These are phyloP conservation scores for Takifugu bimaculatus DNA, from an alignment of 2,113 vertebrate genomes.

Conservation along the genomic window DNA sequence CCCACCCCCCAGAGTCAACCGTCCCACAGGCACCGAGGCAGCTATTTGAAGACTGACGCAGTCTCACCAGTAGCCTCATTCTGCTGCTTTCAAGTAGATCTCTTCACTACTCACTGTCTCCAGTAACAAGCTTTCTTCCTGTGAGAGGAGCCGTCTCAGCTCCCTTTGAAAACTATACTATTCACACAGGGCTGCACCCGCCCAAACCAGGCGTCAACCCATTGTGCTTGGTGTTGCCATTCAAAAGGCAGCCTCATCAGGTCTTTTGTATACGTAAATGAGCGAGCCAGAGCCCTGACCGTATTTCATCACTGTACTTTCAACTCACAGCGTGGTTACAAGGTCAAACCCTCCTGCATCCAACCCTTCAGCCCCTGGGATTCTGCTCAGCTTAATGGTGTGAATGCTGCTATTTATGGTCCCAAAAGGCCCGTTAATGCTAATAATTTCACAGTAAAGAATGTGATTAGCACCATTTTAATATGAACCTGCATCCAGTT, in stretches of 20 bases:
- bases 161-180: conserved; percentile 30
- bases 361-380: background rate
- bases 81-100: conserved; percentile 29
- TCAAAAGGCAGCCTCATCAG: background rate
- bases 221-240: conserved; percentile 4
- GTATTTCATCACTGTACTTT: conserved; percentile 25
- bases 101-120: conserved; percentile 27
- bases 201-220: background rate
- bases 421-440: background rate
- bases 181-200: conserved; percentile 1
- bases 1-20: conserved; percentile 27
- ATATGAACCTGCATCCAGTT: too few relatives aligned
- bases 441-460: background rate
- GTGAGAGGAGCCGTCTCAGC: conserved; percentile 32
- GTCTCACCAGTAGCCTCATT: conserved; percentile 18
- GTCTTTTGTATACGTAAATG: background rate
- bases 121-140: conserved; percentile 27
- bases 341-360: too few relatives aligned
- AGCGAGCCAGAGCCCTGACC: conserved; percentile 20
- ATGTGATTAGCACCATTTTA: background rate
- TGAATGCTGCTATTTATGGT: background rate
- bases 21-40: conserved; percentile 47
- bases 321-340: too few relatives aligned
- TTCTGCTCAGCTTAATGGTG: conserved; percentile 9
- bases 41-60: conserved; percentile 52